A percentile compares a stretch with the other conserved stretches of the same genome.
These are phyloP conservation scores for Idaea aversata DNA, from an alignment of 2,888 invertebrate species.

Conservation along the genomic window DNA sequence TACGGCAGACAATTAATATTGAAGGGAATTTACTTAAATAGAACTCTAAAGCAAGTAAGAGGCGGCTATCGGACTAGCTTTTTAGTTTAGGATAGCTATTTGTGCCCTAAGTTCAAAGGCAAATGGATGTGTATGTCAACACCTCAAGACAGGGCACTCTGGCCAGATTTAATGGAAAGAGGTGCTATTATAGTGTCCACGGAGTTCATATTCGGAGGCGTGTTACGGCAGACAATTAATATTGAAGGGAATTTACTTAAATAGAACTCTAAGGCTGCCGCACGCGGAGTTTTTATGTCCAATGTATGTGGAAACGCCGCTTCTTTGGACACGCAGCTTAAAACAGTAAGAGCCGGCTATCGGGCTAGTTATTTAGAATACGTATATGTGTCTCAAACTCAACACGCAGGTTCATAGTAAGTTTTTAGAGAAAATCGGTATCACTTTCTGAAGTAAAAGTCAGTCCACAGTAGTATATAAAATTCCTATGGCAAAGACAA, in stretches of 20 bases:
- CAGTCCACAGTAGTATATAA: no score
- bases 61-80: no score
- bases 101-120: constrained; percentile 21
- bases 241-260: constrained; percentile 33
- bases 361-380: no score
- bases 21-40: constrained; percentile 27
- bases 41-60: no score
- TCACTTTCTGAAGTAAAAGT: no score
- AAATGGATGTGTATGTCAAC: constrained; percentile 59
- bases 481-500: constrained; percentile 22
- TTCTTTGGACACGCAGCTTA: no score
- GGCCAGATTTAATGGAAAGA: constrained; percentile 44
- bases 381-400: background rate
- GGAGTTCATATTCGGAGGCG: constrained; percentile 62
- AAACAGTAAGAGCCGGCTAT: no score
- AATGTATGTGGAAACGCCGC: no score
- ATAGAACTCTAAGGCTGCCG: background rate
- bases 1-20: constrained; percentile 53
- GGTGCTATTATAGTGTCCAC: constrained; percentile 58
- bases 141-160: constrained; percentile 43
- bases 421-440: no score
- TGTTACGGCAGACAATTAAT: constrained; percentile 53
- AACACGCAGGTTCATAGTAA: background rate
- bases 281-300: no score
- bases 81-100: background rate